phyloP scores from a whole-genome alignment of 2,113 vertebrate species.

The Platycercus adscitus region DNA sequence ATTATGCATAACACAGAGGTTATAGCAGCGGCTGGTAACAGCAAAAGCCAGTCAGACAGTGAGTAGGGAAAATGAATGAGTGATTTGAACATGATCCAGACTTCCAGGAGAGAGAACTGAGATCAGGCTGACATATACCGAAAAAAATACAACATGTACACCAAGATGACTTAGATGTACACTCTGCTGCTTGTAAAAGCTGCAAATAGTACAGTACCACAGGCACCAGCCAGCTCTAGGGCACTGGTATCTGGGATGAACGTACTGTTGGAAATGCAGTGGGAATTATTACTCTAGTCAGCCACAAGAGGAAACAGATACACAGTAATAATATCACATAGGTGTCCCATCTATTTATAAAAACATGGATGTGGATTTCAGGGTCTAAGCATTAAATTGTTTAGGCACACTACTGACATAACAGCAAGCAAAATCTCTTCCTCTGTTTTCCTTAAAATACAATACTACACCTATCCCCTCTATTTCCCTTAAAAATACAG shows the following conservation, averaged over 20 bases:
- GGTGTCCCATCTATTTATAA: neutral
- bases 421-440: neutral
- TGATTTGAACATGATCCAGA: neutral
- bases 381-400: neutral
- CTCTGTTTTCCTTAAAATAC: neutral
- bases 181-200: neutral
- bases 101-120: neutral
- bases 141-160: neutral
- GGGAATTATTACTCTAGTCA: neutral
- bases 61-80: constrained; percentile 14
- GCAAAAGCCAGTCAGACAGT: constrained; percentile 34
- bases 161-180: neutral
- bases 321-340: neutral
- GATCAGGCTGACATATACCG: neutral
- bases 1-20: constrained; percentile 57
- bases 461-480: neutral
- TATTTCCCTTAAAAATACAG: neutral
- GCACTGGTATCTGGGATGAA: neutral
- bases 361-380: neutral
- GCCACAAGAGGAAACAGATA: neutral
- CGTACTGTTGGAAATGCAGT: fast-evolving
- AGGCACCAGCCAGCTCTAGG: neutral
- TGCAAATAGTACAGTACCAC: neutral
- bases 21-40: constrained; percentile 5
- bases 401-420: neutral